A percentile compares a stretch with the other conserved stretches of the same genome.
Conservation (phyloP, 2,797 vertebrate genomes). For the Pampus argenteus region DNA sequence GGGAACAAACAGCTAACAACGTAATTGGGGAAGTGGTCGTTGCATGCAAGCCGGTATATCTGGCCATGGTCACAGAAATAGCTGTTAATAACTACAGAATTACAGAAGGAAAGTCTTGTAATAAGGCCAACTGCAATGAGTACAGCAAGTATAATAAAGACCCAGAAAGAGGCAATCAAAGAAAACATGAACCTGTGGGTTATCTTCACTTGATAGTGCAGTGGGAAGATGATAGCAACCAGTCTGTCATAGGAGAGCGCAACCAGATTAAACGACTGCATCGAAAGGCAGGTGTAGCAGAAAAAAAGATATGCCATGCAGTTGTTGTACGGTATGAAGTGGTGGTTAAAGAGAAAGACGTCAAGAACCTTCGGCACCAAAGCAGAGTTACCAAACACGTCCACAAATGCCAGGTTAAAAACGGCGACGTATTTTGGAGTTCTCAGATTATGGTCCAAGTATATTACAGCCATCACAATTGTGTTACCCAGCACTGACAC, state of each 20-base stretch:
- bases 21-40: slow-evolving; percentile 50
- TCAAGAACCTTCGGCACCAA: slow-evolving; percentile 71
- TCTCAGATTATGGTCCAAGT: slow-evolving; percentile 52
- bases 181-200: slow-evolving; percentile 61
- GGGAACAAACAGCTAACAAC: slow-evolving; percentile 25
- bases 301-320: slow-evolving; percentile 62
- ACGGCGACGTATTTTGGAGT: slow-evolving; percentile 69
- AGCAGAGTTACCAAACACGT: slow-evolving; percentile 53
- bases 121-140: slow-evolving; percentile 52
- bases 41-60: slow-evolving; percentile 71
- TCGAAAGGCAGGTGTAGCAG: slow-evolving; percentile 44
- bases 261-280: slow-evolving; percentile 71
- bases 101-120: slow-evolving; percentile 70
- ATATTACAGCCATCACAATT: slow-evolving; percentile 64
- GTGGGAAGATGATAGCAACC: slow-evolving; percentile 72
- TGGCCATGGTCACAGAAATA: slow-evolving; percentile 78
- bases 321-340: slow-evolving; percentile 37
- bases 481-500: slow-evolving; percentile 61
- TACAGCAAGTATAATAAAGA: background rate
- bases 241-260: slow-evolving; percentile 70
- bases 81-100: slow-evolving; percentile 65
- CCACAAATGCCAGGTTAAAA: slow-evolving; percentile 67
- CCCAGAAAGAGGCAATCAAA: slow-evolving; percentile 49
- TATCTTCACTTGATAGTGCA: slow-evolving; percentile 65
- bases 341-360: slow-evolving; percentile 55